Percentiles rank a stretch among this genome's conserved stretches.
phyloP scores from a whole-genome alignment of 2,797 vertebrate species.

The Netta rufina region DNA sequence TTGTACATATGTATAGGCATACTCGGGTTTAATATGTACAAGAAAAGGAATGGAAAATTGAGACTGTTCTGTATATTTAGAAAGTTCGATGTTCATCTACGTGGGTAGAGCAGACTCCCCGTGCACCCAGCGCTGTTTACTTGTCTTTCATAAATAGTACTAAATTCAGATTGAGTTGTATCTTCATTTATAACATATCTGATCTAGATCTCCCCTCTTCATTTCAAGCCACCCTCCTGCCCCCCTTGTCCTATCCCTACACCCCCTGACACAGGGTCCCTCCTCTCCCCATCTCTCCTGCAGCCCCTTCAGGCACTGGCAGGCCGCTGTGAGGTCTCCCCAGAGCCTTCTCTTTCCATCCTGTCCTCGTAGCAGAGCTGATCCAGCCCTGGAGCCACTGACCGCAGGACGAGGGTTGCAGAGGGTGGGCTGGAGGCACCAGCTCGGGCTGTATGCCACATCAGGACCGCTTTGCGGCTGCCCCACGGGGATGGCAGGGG shows the following conservation, averaged over 20 bases:
- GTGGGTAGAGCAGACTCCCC: too few relatives aligned
- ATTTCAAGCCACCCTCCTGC: background rate
- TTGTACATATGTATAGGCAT: too few relatives aligned
- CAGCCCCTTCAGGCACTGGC: background rate
- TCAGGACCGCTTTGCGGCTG: background rate
- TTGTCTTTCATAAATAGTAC: too few relatives aligned
- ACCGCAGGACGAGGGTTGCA: fast-evolving
- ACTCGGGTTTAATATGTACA: too few relatives aligned
- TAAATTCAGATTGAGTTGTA: too few relatives aligned
- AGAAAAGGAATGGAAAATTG: too few relatives aligned
- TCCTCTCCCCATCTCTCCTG: background rate
- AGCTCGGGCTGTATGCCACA: fast-evolving
- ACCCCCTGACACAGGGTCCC: background rate
- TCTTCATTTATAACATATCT: too few relatives aligned
- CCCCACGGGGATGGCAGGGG: background rate
- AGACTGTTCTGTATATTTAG: too few relatives aligned
- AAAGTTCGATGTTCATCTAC: too few relatives aligned
- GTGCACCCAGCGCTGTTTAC: too few relatives aligned
- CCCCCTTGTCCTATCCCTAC: background rate
- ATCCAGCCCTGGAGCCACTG: too few relatives aligned
- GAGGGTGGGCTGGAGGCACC: fast-evolving
- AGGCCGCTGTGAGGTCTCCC: background rate
- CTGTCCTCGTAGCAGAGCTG: too few relatives aligned
- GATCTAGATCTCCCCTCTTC: background rate
- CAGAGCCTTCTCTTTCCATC: background rate